phyloP scores from a whole-genome alignment of 2,797 vertebrate species.

The Leptodactylus fallax region DNA sequence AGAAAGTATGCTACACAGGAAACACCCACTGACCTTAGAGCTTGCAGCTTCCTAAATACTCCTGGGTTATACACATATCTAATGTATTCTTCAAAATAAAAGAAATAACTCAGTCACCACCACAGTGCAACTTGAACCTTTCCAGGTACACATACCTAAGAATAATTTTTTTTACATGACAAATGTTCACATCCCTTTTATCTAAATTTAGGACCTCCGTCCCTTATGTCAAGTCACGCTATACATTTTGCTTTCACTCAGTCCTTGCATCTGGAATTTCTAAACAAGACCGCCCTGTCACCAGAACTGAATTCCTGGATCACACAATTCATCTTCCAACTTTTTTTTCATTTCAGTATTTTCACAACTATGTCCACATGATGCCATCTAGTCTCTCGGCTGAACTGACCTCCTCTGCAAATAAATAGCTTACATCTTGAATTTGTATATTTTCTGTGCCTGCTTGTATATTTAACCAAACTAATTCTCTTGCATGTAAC shows the following conservation, averaged over 20 bases:
- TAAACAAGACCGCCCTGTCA: background rate
- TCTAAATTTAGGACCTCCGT: background rate
- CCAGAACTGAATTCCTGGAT: slow-evolving; percentile 4
- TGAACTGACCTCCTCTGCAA: slow-evolving; percentile 2
- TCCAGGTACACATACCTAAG: background rate
- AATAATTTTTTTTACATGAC: background rate
- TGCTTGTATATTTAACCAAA: slow-evolving; percentile 52
- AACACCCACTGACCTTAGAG: background rate
- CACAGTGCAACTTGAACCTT: background rate
- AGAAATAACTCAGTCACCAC: background rate
- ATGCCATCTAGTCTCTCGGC: slow-evolving; percentile 25
- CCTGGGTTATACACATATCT: no score
- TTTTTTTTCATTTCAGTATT: slow-evolving; percentile 16
- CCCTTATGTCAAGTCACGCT: background rate
- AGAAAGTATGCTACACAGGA: background rate
- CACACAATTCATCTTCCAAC: background rate
- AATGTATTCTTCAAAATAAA: background rate
- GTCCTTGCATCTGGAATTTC: slow-evolving; percentile 11
- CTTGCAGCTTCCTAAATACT: background rate
- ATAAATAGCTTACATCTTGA: slow-evolving; percentile 48
- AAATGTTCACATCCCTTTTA: background rate
- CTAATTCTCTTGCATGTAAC: slow-evolving; percentile 41
- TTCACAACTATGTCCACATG: slow-evolving; percentile 20
- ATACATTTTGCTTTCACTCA: slow-evolving; percentile 7
- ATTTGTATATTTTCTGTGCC: slow-evolving; percentile 54